Conservation (phyloP, 2,113 vertebrate species). For the Syrrhaptes paradoxus region DNA sequence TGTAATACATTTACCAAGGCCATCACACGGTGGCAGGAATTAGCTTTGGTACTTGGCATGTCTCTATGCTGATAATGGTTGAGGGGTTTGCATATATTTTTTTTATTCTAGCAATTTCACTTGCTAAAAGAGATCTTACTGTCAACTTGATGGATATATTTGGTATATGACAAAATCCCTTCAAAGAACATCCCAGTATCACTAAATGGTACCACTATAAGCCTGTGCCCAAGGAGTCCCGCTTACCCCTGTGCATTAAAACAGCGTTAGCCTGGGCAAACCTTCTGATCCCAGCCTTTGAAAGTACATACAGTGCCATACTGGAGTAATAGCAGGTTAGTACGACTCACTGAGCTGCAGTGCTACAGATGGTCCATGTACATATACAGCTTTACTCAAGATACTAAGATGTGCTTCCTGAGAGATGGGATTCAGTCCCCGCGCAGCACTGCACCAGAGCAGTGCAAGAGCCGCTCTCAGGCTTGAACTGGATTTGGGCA, state of each 20-base stretch:
- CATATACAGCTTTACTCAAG: not conserved
- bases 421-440: not conserved
- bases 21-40: fast-evolving
- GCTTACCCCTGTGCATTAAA: not conserved
- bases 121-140: not conserved
- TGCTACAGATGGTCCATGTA: fast-evolving
- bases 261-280: not conserved
- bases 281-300: not conserved
- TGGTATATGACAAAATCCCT: not conserved
- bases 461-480: not conserved
- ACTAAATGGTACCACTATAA: not conserved
- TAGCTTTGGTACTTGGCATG: not conserved
- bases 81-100: not conserved
- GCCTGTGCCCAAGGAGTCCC: not conserved
- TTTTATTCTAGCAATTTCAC: not conserved
- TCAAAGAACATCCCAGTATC: not conserved
- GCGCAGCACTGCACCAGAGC: not conserved
- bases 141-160: not conserved
- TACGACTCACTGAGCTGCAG: not conserved
- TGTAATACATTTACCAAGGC: not conserved
- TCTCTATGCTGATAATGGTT: not conserved
- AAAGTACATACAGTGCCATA: not conserved
- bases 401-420: not conserved
- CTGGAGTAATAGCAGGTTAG: not conserved
- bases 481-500: fast-evolving